These are phyloP conservation scores for Panopea generosa DNA, from an alignment of 2,888 invertebrate species.

Conservation along the genomic window DNA sequence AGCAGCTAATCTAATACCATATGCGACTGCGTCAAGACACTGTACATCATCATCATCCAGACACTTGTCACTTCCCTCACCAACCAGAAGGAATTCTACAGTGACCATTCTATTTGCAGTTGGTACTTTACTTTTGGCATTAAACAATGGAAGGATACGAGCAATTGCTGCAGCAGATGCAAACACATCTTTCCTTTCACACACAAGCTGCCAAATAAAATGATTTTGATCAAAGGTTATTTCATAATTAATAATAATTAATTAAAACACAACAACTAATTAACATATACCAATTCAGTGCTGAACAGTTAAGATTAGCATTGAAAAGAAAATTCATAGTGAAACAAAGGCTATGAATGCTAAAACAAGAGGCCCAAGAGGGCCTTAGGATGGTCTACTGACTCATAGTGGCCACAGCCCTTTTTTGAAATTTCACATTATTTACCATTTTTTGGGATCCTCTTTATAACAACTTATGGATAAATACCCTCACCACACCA, in stretches of 20 bases:
- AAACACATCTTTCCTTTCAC: conserved; percentile 91
- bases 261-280: conserved; percentile 2
- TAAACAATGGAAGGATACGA: conserved; percentile 92
- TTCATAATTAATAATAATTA: background rate
- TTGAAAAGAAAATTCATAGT: too few relatives aligned
- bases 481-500: too few relatives aligned
- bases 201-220: conserved; percentile 88
- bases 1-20: conserved; percentile 90
- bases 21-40: conserved; percentile 81
- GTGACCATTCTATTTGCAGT: conserved; percentile 70
- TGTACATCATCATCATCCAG: conserved; percentile 80
- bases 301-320: too few relatives aligned
- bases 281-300: background rate
- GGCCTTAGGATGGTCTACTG: too few relatives aligned
- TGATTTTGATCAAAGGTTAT: background rate
- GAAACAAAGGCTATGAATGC: too few relatives aligned
- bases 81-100: conserved; percentile 87
- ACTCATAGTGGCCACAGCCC: too few relatives aligned
- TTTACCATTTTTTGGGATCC: too few relatives aligned
- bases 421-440: too few relatives aligned
- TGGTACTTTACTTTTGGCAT: conserved; percentile 86
- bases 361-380: too few relatives aligned
- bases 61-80: conserved; percentile 85
- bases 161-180: conserved; percentile 93
- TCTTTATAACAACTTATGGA: too few relatives aligned